Conservation (phyloP, 2,113 vertebrate species). For the Mystacornis crossleyi region DNA sequence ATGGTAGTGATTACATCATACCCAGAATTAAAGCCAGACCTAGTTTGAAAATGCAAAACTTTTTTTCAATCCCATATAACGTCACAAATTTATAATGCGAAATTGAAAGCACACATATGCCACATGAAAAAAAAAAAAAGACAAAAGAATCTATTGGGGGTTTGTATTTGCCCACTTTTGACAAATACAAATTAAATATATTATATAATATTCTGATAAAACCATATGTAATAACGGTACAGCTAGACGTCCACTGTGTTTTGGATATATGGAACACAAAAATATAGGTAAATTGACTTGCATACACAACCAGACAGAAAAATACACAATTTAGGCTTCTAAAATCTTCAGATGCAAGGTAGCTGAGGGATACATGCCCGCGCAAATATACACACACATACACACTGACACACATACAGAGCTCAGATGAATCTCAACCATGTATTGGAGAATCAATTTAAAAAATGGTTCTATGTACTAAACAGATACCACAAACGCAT, state of each 20-base stretch:
- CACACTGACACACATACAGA: background rate
- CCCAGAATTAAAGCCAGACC: slow-evolving; percentile 30
- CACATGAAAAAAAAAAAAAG: background rate
- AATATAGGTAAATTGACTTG: background rate
- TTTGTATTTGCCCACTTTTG: background rate
- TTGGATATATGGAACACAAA: background rate
- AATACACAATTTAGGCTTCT: background rate
- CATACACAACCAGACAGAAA: background rate
- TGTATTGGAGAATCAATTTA: slow-evolving; percentile 10
- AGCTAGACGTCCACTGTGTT: background rate
- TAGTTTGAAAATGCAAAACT: background rate
- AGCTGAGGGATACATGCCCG: background rate
- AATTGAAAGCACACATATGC: background rate
- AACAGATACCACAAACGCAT: background rate
- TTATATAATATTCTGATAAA: background rate
- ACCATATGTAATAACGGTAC: background rate
- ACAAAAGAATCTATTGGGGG: background rate
- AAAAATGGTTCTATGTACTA: background rate
- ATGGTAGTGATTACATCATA: background rate
- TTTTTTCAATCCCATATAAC: background rate
- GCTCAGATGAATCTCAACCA: background rate
- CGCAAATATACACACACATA: background rate
- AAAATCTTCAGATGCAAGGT: background rate
- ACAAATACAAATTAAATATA: background rate
- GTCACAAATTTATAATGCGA: background rate